Percentiles rank a stretch among this genome's conserved stretches.
Evolutionary conservation across 2,113 vertebrate genomes (phyloP).

Genomic region (Paralichthys olivaceus): DNA sequence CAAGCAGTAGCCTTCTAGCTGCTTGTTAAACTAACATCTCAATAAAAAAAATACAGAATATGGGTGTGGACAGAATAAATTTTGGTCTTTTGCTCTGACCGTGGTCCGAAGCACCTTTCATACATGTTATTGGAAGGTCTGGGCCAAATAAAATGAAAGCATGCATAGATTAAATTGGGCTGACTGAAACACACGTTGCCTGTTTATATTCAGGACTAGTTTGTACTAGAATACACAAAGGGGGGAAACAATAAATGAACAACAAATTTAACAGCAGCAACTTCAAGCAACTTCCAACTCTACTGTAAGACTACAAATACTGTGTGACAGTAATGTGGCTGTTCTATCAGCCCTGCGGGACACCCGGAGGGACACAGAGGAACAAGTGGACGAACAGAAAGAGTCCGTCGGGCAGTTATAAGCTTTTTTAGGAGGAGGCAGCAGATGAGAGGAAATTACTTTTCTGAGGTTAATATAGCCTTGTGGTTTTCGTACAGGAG

Average conservation of each 20-base stretch:
- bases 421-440: constrained; percentile 53
- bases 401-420: constrained; percentile 36
- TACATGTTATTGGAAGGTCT: too few species aligned
- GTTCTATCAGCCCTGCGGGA: constrained; percentile 27
- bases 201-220: too few species aligned
- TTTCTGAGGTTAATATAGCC: constrained; percentile 67
- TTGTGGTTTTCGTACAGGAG: constrained; percentile 66
- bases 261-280: background rate
- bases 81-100: too few species aligned
- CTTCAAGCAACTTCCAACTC: background rate
- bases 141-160: too few species aligned
- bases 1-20: too few species aligned
- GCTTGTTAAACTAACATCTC: too few species aligned
- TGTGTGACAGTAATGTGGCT: constrained; percentile 45
- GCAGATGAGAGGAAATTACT: constrained; percentile 67
- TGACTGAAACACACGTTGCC: too few species aligned
- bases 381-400: constrained; percentile 15
- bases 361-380: constrained; percentile 10
- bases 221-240: background rate
- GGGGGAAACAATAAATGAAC: constrained; percentile 17
- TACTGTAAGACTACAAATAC: constrained; percentile 25
- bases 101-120: too few species aligned
- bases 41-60: too few species aligned
- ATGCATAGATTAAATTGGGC: too few species aligned
- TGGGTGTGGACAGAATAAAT: too few species aligned